phyloP scores from a whole-genome alignment of 2,797 vertebrate genomes.

The Sternotherus odoratus region DNA sequence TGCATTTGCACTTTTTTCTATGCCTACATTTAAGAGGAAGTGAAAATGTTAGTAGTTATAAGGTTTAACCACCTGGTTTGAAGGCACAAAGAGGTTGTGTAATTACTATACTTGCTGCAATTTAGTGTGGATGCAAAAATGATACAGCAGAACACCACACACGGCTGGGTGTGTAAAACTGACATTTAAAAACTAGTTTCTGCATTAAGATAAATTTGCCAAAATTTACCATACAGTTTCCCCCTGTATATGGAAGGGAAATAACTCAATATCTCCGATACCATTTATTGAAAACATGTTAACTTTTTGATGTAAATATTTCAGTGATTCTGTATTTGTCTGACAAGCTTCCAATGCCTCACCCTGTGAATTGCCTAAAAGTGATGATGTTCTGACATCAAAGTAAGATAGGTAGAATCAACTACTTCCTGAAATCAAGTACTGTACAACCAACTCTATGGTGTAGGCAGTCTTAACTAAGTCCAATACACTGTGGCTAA shows the following conservation, averaged over 20 bases:
- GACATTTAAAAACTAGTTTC: not conserved
- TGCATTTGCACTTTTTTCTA: not conserved
- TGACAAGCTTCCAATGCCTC: not conserved
- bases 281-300: not conserved
- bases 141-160: not conserved
- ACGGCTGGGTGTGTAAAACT: not conserved
- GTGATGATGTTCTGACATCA: not conserved
- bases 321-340: not conserved
- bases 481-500: conserved; percentile 38
- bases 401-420: rapidly evolving
- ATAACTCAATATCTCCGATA: not conserved
- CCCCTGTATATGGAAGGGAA: not conserved
- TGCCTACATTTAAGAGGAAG: not conserved
- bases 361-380: not conserved
- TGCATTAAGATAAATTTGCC: not conserved
- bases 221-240: not conserved
- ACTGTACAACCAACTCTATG: not conserved
- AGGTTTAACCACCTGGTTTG: not conserved
- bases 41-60: not conserved
- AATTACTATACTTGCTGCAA: not conserved
- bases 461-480: not conserved
- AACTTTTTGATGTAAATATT: not conserved
- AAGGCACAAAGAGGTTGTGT: not conserved
- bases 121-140: not conserved
- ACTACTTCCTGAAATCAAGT: not conserved